Base-by-base conservation (phyloP, 2,113 vertebrate species). In the Amphilophus citrinellus region DNA sequence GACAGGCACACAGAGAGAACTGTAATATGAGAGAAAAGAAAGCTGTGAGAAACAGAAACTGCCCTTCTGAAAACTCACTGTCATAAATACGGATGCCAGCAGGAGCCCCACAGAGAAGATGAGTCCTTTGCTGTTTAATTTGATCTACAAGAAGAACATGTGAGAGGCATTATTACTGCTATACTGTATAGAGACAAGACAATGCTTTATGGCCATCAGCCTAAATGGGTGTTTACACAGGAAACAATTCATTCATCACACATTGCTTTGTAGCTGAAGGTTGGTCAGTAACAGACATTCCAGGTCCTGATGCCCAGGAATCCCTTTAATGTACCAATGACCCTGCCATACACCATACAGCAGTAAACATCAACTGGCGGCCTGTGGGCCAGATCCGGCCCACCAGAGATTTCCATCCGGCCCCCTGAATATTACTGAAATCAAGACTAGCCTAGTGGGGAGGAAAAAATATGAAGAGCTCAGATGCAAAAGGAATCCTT, bases 21-120 rank as follows among this genome's bases (percentile, higher is more conserved):
- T 53, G 47, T 0, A 44, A 9, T 7, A 13, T 1, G 66, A 73
- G 44, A 20, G 8, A 11, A n/a, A 10, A 22, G 9, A 22, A 5
- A n/a, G 27, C 11, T 44, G 42, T 20, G 20, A 20, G 66, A 30
- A 50, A 17, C 8, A 61, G 24, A 32, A 22, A 18, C 15, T 50
- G 22, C 47, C 9, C 20, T 53, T 71, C 35, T 10, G 27, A 11
- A 24, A 44, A 97, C 98, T 93, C 96, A 99, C 98, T 60, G 98
- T 98, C 92, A 99, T 91, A 88, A 99, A 99, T 86, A 99, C 98
- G 1, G 98, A 99, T 3, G 97, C 98, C 93, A 99, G 90, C 80
- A 99, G 96, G 77, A 99, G 96, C 47, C 97, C 98, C 61, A 99
- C 98, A 0, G 98, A 99, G 95, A 98, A 98, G 94, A 99, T 98